phyloP scores from a whole-genome alignment of 1,140 invertebrate genomes.

The Eumaeus atala region DNA sequence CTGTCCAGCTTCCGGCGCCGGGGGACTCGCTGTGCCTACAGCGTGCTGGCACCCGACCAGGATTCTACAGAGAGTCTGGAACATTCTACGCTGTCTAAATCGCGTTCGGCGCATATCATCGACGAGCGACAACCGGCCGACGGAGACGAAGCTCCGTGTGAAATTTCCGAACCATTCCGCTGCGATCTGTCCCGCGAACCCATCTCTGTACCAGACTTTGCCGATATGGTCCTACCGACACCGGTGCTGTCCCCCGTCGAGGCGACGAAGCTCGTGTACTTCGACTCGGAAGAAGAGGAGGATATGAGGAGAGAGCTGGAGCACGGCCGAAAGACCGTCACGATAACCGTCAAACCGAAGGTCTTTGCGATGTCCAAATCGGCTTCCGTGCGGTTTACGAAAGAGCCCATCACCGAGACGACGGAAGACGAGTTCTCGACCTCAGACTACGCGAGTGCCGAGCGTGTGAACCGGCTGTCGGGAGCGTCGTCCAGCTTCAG shows the following conservation, averaged over 20 bases:
- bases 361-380: constrained; percentile 79
- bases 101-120: constrained; percentile 77
- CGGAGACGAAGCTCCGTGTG: constrained; percentile 51
- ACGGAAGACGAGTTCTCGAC: constrained; percentile 79
- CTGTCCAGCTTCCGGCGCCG: constrained; percentile 82
- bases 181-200: constrained; percentile 77
- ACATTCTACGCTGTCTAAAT: constrained; percentile 71
- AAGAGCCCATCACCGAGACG: constrained; percentile 49
- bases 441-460: constrained; percentile 85
- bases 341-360: constrained; percentile 18
- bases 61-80: constrained; percentile 81
- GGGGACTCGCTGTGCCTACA: constrained; percentile 81
- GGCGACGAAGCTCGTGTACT: constrained; percentile 80
- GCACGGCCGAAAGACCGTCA: constrained; percentile 17
- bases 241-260: constrained; percentile 81
- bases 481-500: constrained; percentile 79
- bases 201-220: constrained; percentile 85
- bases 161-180: constrained; percentile 33
- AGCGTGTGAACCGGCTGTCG: constrained; percentile 76
- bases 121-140: constrained; percentile 65
- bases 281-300: constrained; percentile 81
- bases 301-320: constrained; percentile 59
- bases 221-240: constrained; percentile 77
- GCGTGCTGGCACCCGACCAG: constrained; percentile 79
- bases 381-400: constrained; percentile 77